Evolutionary conservation across 2,888 invertebrate species (phyloP), one percentile per base, ranked within the genome.

Genomic region (Chironomus riparius): DNA sequence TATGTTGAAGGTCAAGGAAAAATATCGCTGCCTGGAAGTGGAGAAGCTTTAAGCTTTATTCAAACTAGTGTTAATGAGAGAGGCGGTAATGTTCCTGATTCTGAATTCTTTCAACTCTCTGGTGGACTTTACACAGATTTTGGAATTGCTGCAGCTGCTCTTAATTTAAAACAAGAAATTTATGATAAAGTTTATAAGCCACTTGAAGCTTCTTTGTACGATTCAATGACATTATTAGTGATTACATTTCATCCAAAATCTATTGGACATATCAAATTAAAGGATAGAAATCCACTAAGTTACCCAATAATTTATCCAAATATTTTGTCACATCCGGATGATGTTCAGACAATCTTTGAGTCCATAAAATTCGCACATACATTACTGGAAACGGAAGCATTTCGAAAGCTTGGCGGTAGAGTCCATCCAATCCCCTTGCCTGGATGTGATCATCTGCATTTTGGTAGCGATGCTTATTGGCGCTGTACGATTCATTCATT

Each of bases 211-310:
- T 85, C 86, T 65, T 82, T 82, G 28, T 82, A 78, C 84, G 89
- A 83, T 84, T 85, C 84, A 0, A 88, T 86, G 86, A 87, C 84
- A 76, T 81, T 87, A 12, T 86, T 89, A 78, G 88, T 89, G 0
- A 88, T 91, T 82, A 81, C 91, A n/a, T 84, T 91, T 68, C 87
- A 90, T 79, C 92, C 92, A 0, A 87, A 88, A 80, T 92, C 92
- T 28, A 84, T 85, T 22, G 92, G 92, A 0, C 83, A 86, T 21
- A 79, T 92, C 0, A 86, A 85, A 79, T 84, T 95, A 6, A 87
- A 86, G 79, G 88, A 90, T 47, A 65, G 6, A 22, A 65, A 90
- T 80, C 90, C 90, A 0, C 82, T 85, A 48, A 85, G 88, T 28
- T 86, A 86, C 80, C 91, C 91, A 0, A 81, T 85, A 22, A 86